Conservation (phyloP, 2,113 vertebrate genomes). For the Oncorhynchus kisutch region DNA sequence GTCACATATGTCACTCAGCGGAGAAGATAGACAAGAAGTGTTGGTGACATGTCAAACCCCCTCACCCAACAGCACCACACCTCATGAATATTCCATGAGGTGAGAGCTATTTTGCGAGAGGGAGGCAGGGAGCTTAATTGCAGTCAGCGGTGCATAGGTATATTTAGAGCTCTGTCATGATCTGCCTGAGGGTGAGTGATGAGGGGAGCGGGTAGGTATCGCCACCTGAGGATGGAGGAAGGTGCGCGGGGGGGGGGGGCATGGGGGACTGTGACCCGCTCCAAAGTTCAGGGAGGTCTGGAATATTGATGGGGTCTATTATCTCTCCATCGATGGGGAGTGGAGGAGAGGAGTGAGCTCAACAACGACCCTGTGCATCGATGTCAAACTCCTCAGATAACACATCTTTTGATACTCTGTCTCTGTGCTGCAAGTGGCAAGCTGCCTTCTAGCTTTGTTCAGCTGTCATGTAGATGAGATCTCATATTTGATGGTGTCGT, state of each 20-base stretch:
- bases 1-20: background rate
- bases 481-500: too few species aligned
- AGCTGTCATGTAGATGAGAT: too few species aligned
- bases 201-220: slow-evolving; percentile 25
- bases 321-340: background rate
- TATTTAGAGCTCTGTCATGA: slow-evolving; percentile 33
- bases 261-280: background rate
- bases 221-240: slow-evolving; percentile 15
- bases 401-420: background rate
- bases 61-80: background rate
- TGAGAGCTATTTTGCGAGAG: slow-evolving; percentile 3
- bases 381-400: background rate
- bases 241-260: background rate
- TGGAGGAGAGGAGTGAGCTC: background rate
- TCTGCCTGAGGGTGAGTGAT: slow-evolving; percentile 39
- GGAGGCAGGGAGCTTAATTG: slow-evolving; percentile 33
- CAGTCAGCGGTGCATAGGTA: slow-evolving; percentile 14
- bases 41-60: background rate
- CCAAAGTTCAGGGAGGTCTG: background rate
- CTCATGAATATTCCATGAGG: slow-evolving; percentile 39
- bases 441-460: background rate
- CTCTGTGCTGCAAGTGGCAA: background rate
- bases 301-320: slow-evolving; percentile 18
- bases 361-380: background rate
- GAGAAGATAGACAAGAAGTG: background rate